Evolutionary conservation across 2,797 vertebrate species (phyloP).

Genomic region (Oreortyx pictus): DNA sequence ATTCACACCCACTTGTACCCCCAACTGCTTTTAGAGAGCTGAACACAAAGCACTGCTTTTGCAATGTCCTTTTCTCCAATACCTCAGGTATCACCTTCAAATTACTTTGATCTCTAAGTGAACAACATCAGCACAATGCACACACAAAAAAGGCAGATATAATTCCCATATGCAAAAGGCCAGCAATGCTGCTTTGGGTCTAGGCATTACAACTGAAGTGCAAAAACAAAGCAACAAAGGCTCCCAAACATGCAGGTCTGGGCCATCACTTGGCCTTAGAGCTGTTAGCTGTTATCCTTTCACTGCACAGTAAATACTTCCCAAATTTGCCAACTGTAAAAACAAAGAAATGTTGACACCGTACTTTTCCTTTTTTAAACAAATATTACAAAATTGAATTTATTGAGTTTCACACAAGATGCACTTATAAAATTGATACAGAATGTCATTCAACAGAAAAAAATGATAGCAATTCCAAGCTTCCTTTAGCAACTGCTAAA

Average conservation of each 20-base stretch:
- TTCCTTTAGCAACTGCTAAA: conserved; percentile 73
- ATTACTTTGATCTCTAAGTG: fast-evolving
- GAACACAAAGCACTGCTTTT: fast-evolving
- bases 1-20: not conserved
- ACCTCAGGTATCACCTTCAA: fast-evolving
- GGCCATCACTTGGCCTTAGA: fast-evolving
- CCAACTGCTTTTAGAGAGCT: not conserved
- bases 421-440: conserved; percentile 87
- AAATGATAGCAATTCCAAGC: conserved; percentile 69
- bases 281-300: not conserved
- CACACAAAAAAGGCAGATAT: not conserved
- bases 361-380: conserved; percentile 75
- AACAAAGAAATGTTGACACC: conserved; percentile 64
- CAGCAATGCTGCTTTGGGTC: not conserved
- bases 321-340: not conserved
- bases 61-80: not conserved
- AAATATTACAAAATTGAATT: conserved; percentile 86
- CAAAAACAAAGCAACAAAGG: not conserved
- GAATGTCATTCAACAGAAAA: conserved; percentile 80
- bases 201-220: not conserved
- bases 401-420: conserved; percentile 87
- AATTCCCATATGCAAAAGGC: not conserved
- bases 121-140: not conserved
- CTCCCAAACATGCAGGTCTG: fast-evolving
- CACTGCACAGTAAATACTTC: not conserved